Conservation (phyloP, 2,797 vertebrate genomes). For the Emys orbicularis region DNA sequence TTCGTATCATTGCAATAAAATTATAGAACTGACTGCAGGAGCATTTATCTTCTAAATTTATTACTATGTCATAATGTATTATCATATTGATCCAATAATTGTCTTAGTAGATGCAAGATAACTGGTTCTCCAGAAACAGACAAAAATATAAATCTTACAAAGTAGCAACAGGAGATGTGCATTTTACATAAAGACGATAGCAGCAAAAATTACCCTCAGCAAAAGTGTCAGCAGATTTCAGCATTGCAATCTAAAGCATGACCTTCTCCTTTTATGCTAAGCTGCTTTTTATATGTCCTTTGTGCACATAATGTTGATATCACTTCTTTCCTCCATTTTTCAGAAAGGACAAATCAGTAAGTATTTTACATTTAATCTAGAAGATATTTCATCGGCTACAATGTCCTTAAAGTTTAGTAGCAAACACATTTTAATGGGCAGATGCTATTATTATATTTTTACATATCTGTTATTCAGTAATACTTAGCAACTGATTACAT, state of each 20-base stretch:
- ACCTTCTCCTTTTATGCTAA: constrained; percentile 28
- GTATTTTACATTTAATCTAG: constrained; percentile 15
- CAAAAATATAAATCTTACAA: background rate
- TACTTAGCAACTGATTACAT: background rate
- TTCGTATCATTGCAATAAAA: constrained; percentile 38
- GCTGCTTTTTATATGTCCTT: background rate
- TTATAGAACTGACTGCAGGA: constrained; percentile 13
- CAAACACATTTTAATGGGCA: background rate
- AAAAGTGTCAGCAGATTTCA: constrained; percentile 16
- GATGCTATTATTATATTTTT: background rate
- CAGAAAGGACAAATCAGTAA: background rate
- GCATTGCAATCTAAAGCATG: background rate
- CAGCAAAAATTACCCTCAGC: background rate
- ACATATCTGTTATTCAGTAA: background rate
- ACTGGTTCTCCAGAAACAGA: background rate
- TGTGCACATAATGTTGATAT: background rate
- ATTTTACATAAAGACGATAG: background rate
- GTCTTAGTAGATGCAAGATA: background rate
- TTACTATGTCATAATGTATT: constrained; percentile 10
- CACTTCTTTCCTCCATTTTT: background rate
- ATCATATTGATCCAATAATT: constrained; percentile 7
- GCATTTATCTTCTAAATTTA: background rate
- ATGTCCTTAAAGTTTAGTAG: background rate
- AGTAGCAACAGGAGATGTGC: background rate
- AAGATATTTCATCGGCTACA: background rate